Base-by-base conservation (phyloP, 2,888 invertebrate genomes). In the Sepiola atlantica region DNA sequence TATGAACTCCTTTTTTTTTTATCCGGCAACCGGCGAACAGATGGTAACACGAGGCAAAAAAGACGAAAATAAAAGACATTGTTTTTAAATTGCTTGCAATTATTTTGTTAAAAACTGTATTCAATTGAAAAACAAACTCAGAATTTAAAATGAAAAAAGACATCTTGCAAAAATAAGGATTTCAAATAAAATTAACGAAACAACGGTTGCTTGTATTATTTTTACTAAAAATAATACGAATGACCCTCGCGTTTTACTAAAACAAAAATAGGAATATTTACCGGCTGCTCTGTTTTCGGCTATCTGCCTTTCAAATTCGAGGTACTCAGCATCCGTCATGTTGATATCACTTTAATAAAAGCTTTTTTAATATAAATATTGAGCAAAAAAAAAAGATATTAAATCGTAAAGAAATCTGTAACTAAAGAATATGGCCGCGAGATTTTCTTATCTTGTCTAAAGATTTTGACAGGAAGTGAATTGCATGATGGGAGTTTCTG, bases 241-340 rank as follows among this genome's bases (percentile, higher is more conserved):
- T 2, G 45, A 2, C 45, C 45, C 45, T 45, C 45, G 45, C 45
- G 45, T 45, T 45, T 45, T 45, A 45, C 45, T 45, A 77, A 77
- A 77, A 77, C n/a, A 77, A 24, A 61, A 77, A 77, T 24, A 92
- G n/a, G 32, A 32, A 55, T 35, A 35, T 55, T 93, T 93, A 93
- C 93, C 93, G 54, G 93, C 93, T 18, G 93, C 93, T 57, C 93
- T 55, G 93, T 93, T 93, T 61, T 93, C 93, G 32, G 93, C 93
- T n/a, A 93, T 93, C 61, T 93, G 93, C 35, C 93, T 55, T 61
- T 93, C 93, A 61, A 93, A 93, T 93, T 93, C 93, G 21, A 61
- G 57, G 93, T 93, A 93, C 35, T 93, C 93, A 12, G 93, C 93
- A 35, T 93, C 93, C 57, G 93, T 93, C 93, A 93, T 93, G 55